phyloP scores from a whole-genome alignment of 2,797 vertebrate genomes.

The Myripristis murdjan region DNA sequence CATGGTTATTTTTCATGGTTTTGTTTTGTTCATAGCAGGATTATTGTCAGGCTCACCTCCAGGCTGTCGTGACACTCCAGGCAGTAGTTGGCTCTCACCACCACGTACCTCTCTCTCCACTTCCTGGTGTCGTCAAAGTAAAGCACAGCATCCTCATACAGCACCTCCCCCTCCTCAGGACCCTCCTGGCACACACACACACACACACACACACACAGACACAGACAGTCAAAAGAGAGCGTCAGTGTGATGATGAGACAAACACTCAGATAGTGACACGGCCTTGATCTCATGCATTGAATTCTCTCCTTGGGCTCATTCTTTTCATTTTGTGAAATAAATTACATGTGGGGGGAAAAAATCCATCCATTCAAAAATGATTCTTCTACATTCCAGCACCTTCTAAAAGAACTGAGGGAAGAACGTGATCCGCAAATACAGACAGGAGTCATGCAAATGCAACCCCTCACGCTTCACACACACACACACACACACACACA shows the following conservation, averaged over 20 bases:
- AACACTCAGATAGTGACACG: neutral
- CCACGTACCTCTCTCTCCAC: conserved; percentile 91
- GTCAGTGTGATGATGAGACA: neutral
- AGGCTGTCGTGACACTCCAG: conserved; percentile 91
- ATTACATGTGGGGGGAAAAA: too few relatives aligned
- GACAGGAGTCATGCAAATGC: conserved; percentile 79
- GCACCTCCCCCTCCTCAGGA: conserved; percentile 69
- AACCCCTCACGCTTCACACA: conserved; percentile 75
- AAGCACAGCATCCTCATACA: conserved; percentile 87
- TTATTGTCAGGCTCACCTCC: conserved; percentile 83
- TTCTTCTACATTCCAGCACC: too few relatives aligned
- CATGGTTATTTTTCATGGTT: neutral
- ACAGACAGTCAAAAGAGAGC: neutral
- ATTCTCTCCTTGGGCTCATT: too few relatives aligned
- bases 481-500: neutral
- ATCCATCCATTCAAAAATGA: too few relatives aligned
- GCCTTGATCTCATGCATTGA: too few relatives aligned
- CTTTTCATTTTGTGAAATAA: too few relatives aligned
- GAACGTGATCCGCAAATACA: too few relatives aligned
- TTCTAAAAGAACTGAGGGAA: too few relatives aligned
- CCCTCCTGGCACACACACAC: conserved; percentile 76
- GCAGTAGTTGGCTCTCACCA: conserved; percentile 89
- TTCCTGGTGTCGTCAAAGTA: conserved; percentile 90
- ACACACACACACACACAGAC: conserved; percentile 6
- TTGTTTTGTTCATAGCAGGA: neutral